Conservation (phyloP, 2,888 invertebrate species). For the Athrips mouffetella region DNA sequence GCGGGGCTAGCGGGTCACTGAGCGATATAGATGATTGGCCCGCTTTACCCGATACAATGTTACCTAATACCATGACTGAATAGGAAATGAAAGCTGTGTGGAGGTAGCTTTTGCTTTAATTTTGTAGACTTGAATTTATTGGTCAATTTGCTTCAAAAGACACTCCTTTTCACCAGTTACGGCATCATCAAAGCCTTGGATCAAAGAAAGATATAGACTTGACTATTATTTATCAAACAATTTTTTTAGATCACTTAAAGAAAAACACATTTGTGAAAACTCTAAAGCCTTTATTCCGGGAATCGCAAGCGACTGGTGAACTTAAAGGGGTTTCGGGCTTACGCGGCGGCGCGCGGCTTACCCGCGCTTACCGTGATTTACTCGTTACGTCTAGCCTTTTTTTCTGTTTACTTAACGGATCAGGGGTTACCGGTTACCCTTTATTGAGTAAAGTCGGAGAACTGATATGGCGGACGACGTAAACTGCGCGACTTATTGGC, state of each 20-base stretch:
- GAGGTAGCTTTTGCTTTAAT: not conserved
- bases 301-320: conserved; percentile 50
- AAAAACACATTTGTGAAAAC: conserved; percentile 1
- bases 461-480: conserved; percentile 68
- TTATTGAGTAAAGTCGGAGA: conserved; percentile 72
- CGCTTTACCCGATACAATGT: conserved; percentile 9
- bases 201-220: no score
- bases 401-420: conserved; percentile 77
- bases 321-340: conserved; percentile 62
- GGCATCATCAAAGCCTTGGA: no score
- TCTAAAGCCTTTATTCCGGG: conserved; percentile 34
- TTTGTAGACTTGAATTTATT: not conserved
- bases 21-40: conserved; percentile 23
- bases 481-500: conserved; percentile 63
- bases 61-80: not conserved
- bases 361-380: conserved; percentile 70
- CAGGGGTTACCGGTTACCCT: conserved; percentile 75
- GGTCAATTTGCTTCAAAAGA: no score
- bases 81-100: not conserved
- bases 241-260: not conserved
- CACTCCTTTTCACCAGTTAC: no score
- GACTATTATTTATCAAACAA: no score
- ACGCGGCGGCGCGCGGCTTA: conserved; percentile 13
- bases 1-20: conserved; percentile 42
- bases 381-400: conserved; percentile 63